Conservation (phyloP, 2,113 vertebrate species). For the Emydura subglobosa region DNA sequence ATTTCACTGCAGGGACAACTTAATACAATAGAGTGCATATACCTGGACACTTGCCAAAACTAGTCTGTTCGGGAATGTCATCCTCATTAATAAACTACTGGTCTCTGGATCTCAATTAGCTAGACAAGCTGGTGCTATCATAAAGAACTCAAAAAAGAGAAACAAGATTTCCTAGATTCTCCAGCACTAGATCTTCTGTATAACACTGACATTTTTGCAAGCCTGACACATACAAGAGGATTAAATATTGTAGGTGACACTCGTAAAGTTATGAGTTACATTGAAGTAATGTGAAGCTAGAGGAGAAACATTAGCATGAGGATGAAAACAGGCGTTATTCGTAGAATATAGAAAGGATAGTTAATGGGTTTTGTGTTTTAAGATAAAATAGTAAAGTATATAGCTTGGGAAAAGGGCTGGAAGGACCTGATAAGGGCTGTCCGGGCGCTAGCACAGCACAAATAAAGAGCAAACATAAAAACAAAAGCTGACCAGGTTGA, state of each 20-base stretch:
- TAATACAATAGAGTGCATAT: conserved; percentile 55
- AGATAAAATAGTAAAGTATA: too few relatives aligned
- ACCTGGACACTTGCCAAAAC: conserved; percentile 56
- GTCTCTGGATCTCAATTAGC: conserved; percentile 64
- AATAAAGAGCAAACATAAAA: too few relatives aligned
- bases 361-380: too few relatives aligned
- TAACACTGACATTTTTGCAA: conserved; percentile 42
- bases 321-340: conserved; percentile 37
- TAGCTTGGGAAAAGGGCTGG: too few relatives aligned
- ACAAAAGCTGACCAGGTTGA: too few relatives aligned
- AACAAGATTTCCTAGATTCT: conserved; percentile 42
- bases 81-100: conserved; percentile 65
- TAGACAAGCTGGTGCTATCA: conserved; percentile 52
- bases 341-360: too few relatives aligned
- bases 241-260: conserved; percentile 46
- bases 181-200: conserved; percentile 36
- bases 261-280: conserved; percentile 64
- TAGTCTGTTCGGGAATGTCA: conserved; percentile 62
- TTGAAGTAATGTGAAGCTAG: conserved; percentile 19
- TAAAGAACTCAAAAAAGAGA: conserved; percentile 48
- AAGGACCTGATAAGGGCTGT: too few relatives aligned
- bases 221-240: conserved; percentile 59
- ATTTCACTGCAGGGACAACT: conserved; percentile 44
- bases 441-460: too few relatives aligned
- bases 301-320: conserved; percentile 51